Percentiles rank a stretch among this genome's conserved stretches.
Evolutionary conservation across 2,113 vertebrate species (phyloP).

Genomic region (Scortum barcoo): DNA sequence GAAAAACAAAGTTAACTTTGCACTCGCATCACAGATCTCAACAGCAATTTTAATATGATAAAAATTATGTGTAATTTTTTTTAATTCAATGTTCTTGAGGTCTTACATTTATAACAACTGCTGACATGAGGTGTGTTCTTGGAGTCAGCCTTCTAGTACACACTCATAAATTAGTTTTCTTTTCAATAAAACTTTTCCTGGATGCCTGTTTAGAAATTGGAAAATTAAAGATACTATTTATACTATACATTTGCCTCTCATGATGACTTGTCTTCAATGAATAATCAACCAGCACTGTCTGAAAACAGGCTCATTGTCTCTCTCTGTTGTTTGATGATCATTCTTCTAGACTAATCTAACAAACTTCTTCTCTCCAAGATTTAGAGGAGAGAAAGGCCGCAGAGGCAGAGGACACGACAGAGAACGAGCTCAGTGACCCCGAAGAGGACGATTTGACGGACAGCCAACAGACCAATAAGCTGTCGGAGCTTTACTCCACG

Average conservation of each 20-base stretch:
- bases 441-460: slow-evolving; percentile 94
- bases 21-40: too few species aligned
- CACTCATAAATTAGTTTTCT: not conserved
- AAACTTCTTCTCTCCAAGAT: slow-evolving; percentile 70
- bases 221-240: not conserved
- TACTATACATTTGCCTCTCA: too few species aligned
- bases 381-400: slow-evolving; percentile 85
- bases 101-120: too few species aligned
- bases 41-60: too few species aligned
- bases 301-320: not conserved
- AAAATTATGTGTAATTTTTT: too few species aligned
- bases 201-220: not conserved
- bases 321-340: not conserved
- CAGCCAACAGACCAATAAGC: slow-evolving; percentile 90
- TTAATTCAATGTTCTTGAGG: too few species aligned
- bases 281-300: not conserved
- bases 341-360: not conserved
- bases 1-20: not conserved
- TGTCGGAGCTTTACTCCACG: slow-evolving; percentile 90
- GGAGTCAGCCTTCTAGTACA: not conserved
- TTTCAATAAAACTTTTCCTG: not conserved
- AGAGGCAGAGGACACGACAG: slow-evolving; percentile 73
- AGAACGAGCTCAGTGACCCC: slow-evolving; percentile 88
- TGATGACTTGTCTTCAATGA: not conserved
- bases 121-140: not conserved